Evolutionary conservation across 2,113 vertebrate species (phyloP).

Genomic region (Neoarius graeffei): DNA sequence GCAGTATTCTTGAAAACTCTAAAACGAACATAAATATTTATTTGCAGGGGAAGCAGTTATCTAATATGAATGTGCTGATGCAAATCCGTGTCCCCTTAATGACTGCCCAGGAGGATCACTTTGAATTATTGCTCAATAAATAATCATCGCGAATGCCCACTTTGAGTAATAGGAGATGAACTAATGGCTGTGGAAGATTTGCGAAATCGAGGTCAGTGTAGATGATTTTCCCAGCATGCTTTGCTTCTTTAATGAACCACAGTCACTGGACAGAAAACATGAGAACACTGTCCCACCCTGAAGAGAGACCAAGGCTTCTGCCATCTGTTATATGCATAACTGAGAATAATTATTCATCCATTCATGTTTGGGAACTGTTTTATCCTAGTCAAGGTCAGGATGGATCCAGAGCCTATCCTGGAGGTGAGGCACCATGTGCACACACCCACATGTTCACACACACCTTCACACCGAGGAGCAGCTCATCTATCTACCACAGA

Average conservation of each 20-base stretch:
- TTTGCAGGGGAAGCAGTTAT: background rate
- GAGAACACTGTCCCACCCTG: constrained; percentile 39
- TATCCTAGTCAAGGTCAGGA: background rate
- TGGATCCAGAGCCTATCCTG: background rate
- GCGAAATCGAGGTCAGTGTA: background rate
- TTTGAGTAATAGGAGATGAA: background rate
- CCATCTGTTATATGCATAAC: constrained; percentile 66
- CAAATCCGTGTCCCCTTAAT: background rate
- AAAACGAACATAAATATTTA: background rate
- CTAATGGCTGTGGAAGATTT: background rate
- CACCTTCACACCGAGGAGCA: background rate
- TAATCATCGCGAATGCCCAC: background rate
- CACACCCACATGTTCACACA: background rate
- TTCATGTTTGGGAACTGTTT: background rate
- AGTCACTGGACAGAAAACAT: constrained; percentile 65
- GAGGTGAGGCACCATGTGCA: background rate
- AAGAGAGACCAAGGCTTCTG: constrained; percentile 62
- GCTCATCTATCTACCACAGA: background rate
- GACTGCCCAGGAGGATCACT: background rate
- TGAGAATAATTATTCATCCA: too few relatives aligned
- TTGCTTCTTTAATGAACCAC: background rate
- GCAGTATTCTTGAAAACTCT: background rate
- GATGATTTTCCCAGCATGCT: background rate
- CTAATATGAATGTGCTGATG: background rate
- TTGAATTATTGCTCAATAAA: background rate